phyloP scores from a whole-genome alignment of 2,113 vertebrate genomes.

The Scortum barcoo region DNA sequence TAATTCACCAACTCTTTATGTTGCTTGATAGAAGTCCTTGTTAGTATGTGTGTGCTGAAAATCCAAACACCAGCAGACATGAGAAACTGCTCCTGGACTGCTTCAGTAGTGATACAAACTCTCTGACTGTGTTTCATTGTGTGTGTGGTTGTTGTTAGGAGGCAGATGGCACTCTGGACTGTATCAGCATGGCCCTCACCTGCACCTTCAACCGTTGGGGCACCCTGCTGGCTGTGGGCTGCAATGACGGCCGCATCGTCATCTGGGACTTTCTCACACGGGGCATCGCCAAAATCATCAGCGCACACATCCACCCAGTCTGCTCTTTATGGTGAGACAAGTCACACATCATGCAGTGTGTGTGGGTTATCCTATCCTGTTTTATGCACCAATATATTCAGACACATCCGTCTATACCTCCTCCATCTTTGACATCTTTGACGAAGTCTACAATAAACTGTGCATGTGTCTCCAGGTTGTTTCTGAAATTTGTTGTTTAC shows the following conservation, averaged over 20 bases:
- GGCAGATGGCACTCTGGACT: conserved; percentile 96
- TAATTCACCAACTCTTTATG: conserved; percentile 70
- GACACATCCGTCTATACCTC: background rate
- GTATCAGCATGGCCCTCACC: conserved; percentile 99
- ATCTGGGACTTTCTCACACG: conserved; percentile 99
- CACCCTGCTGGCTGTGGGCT: conserved; percentile 96
- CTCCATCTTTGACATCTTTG: background rate
- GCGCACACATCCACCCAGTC: conserved; percentile 97
- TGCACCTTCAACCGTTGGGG: conserved; percentile 99
- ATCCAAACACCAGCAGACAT: background rate
- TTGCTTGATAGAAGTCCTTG: background rate
- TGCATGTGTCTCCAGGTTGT: background rate
- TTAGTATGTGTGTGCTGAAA: background rate
- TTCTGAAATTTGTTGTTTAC: background rate
- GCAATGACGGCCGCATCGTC: conserved; percentile 97
- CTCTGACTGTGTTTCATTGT: background rate
- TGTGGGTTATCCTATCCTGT: background rate
- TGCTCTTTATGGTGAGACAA: conserved; percentile 92
- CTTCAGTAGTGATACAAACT: background rate
- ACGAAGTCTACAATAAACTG: background rate
- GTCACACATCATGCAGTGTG: background rate
- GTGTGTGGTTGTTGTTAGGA: conserved; percentile 83
- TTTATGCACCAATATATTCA: background rate
- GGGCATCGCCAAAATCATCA: conserved; percentile 98
- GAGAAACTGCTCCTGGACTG: background rate